Evolutionary conservation across 1,140 invertebrate species (phyloP), one percentile per base, ranked within the genome.

Genomic region (Drosophila kikkawai): DNA sequence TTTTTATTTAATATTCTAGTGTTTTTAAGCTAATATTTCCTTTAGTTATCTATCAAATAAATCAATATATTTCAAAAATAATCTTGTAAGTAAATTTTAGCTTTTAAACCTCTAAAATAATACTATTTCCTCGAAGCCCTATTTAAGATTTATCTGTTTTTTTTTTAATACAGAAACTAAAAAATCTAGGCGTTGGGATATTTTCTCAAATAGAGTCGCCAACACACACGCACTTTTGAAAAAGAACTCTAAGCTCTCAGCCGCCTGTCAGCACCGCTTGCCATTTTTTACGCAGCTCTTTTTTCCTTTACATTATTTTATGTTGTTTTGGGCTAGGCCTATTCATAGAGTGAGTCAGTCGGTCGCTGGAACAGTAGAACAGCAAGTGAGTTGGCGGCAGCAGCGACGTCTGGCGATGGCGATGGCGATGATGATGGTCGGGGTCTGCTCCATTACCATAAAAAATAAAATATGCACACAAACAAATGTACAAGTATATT

Each of bases 381-480:
- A 39, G 59, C 63, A 57, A 48, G 75, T 78, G 56, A 51, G 59
- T 51, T 55, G 42, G 45, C 42, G 15, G 37, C 53, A 29, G 13
- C 63, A 26, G 66, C 60, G 19, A 29, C 47, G 56, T 39, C 45
- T 29, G 26, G 45, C 15, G n/a, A 32, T 37, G 50, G 50, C 50
- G 57, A 39, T 39, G 59, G 36, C 7, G 56, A 69, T 42, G 67
- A 68, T 48, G 69, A 36, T 65, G 50, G 50, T 42, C 41, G 51
- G 56, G 47, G 63, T 58, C 70, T 60, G 74, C 66, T 84, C 81
- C 80, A 76, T 83, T 83, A 84, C 76, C 60, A 75, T 75, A 58
- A 22, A 67, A 67, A 56, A 61, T 44, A 69, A 68, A 36, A 66
- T 51, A 76, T 19, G 60, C 57, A 55, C 32, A 79, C 59, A 57